Conservation (phyloP, 2,797 vertebrate species). For the Helicolenus hilgendorfi region DNA sequence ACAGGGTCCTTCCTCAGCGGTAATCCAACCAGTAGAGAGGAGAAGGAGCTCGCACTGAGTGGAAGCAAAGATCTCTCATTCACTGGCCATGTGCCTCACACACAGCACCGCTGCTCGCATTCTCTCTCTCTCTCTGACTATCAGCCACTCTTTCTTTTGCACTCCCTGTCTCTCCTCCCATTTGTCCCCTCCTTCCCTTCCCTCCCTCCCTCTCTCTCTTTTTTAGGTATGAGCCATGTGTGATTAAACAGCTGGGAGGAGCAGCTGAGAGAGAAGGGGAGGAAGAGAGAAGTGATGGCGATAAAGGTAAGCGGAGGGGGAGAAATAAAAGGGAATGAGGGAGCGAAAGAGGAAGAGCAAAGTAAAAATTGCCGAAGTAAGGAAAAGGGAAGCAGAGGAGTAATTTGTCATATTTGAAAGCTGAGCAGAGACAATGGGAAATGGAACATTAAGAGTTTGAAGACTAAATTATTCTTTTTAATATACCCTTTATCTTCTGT, state of each 20-base stretch:
- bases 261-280: conserved; percentile 87
- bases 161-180: conserved; percentile 77
- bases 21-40: conserved; percentile 84
- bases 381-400: conserved; percentile 45
- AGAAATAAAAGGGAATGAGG: not conserved
- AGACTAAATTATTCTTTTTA: not conserved
- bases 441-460: not conserved
- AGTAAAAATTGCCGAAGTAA: conserved; percentile 35
- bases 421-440: not conserved
- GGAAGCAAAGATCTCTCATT: conserved; percentile 88
- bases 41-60: conserved; percentile 71
- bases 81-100: conserved; percentile 91
- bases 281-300: conserved; percentile 18
- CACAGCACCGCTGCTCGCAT: conserved; percentile 79
- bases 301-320: not conserved
- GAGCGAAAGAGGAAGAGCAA: conserved; percentile 22
- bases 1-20: conserved; percentile 73
- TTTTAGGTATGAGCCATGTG: conserved; percentile 92
- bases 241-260: conserved; percentile 90
- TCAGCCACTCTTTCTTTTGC: conserved; percentile 79
- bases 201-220: conserved; percentile 88
- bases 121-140: conserved; percentile 66
- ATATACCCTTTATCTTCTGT: not conserved
- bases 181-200: conserved; percentile 86
- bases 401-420: conserved; percentile 50